These are phyloP conservation scores for Iselma pallidipennis DNA, from an alignment of 2,888 invertebrate species.

Conservation along the genomic window DNA sequence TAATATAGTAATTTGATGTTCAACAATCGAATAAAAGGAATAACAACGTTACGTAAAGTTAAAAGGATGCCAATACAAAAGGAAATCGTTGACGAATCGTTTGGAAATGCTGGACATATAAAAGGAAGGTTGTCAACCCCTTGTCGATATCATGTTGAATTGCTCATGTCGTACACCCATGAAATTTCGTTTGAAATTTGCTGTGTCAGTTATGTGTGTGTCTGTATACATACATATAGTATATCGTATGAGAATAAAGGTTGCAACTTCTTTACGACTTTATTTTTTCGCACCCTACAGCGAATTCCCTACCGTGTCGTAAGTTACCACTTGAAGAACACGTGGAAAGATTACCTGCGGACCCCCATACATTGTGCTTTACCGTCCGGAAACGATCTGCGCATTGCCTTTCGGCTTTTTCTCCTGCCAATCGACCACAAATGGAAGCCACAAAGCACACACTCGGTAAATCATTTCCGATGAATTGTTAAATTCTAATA, in stretches of 20 bases:
- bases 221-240: not conserved
- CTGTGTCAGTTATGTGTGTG: not conserved
- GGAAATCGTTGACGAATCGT: not conserved
- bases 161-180: not conserved
- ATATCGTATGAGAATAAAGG: not conserved
- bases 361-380: slow-evolving; percentile 43
- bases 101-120: not conserved
- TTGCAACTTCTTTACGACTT: slow-evolving; percentile 29
- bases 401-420: slow-evolving; percentile 10
- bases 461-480: slow-evolving; percentile 6
- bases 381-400: slow-evolving; percentile 45
- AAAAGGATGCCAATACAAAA: not conserved
- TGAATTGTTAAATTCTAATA: slow-evolving; percentile 1
- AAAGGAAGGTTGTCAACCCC: not conserved
- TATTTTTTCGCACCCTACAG: slow-evolving; percentile 34
- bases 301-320: slow-evolving; percentile 43
- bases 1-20: no score
- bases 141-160: not conserved
- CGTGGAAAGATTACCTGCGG: slow-evolving; percentile 44
- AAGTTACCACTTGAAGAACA: slow-evolving; percentile 44
- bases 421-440: slow-evolving; percentile 5
- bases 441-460: slow-evolving; percentile 4
- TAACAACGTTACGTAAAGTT: not conserved
- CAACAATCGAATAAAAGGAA: not conserved
- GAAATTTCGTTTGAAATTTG: not conserved